Evolutionary conservation across 2,797 vertebrate species (phyloP).

Genomic region (Lateolabrax maculatus): DNA sequence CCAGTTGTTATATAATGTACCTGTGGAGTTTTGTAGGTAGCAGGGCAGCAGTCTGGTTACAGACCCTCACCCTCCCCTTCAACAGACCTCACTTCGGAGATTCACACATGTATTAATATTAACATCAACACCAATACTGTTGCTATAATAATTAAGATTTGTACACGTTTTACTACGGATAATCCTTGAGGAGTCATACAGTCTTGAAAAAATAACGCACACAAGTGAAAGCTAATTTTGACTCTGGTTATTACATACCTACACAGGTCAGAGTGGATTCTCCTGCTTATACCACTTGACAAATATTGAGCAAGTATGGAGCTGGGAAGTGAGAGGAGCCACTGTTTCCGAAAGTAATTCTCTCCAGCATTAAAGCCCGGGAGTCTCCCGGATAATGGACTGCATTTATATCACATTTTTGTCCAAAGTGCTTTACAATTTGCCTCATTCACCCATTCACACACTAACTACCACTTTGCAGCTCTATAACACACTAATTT

Average conservation of each 20-base stretch:
- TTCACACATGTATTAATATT: conserved; percentile 9
- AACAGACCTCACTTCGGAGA: conserved; percentile 23
- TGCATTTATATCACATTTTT: background rate
- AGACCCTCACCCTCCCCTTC: conserved; percentile 9
- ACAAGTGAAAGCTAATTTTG: background rate
- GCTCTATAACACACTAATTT: background rate
- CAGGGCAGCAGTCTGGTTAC: conserved; percentile 22
- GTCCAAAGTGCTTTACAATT: background rate
- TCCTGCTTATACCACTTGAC: background rate
- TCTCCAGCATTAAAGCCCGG: background rate
- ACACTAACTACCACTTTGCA: background rate
- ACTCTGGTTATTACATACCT: background rate
- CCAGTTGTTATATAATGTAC: conserved; percentile 21
- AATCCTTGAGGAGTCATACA: background rate
- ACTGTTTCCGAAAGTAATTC: background rate
- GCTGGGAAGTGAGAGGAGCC: background rate
- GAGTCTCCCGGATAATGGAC: background rate
- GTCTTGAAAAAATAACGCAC: background rate
- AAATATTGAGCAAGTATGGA: conserved; percentile 1
- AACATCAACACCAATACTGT: background rate
- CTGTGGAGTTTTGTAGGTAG: conserved; percentile 45
- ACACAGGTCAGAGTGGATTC: conserved; percentile 3
- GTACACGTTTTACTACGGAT: background rate
- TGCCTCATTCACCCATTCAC: background rate
- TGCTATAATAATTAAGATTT: background rate